phyloP scores from a whole-genome alignment of 2,797 vertebrate species.

The Pteronotus mesoamericanus region DNA sequence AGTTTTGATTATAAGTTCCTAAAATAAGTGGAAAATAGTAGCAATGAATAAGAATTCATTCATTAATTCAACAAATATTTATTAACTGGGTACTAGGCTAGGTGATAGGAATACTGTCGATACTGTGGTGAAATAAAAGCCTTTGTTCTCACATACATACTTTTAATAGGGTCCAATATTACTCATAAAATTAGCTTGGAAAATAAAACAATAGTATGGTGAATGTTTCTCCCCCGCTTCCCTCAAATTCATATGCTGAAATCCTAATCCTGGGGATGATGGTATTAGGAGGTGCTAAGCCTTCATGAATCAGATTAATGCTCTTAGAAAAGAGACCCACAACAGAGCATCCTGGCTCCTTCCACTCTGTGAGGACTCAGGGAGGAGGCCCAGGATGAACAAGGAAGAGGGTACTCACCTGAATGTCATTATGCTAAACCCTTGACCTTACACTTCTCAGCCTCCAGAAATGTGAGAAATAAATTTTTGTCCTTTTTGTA shows the following conservation, averaged over 20 bases:
- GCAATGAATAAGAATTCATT: conserved; percentile 20
- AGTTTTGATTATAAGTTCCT: conserved; percentile 98
- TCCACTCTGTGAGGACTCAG: background rate
- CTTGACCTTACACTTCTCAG: background rate
- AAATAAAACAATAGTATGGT: background rate
- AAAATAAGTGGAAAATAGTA: conserved; percentile 73
- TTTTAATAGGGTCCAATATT: background rate
- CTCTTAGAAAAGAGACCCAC: background rate
- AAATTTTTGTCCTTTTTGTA: background rate
- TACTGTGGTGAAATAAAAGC: conserved; percentile 27
- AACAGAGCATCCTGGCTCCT: background rate
- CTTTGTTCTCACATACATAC: background rate
- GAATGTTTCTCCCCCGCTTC: background rate
- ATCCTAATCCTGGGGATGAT: background rate
- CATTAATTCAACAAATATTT: conserved; percentile 35
- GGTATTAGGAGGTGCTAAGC: background rate
- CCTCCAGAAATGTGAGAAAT: background rate
- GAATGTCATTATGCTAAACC: background rate
- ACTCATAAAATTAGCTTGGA: conserved; percentile 34
- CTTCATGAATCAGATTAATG: background rate
- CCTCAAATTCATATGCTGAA: background rate
- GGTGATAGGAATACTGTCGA: background rate
- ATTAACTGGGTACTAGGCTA: background rate
- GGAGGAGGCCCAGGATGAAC: background rate
- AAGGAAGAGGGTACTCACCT: background rate